phyloP scores from a whole-genome alignment of 2,113 vertebrate species.

The Orientallactaga bullata region DNA sequence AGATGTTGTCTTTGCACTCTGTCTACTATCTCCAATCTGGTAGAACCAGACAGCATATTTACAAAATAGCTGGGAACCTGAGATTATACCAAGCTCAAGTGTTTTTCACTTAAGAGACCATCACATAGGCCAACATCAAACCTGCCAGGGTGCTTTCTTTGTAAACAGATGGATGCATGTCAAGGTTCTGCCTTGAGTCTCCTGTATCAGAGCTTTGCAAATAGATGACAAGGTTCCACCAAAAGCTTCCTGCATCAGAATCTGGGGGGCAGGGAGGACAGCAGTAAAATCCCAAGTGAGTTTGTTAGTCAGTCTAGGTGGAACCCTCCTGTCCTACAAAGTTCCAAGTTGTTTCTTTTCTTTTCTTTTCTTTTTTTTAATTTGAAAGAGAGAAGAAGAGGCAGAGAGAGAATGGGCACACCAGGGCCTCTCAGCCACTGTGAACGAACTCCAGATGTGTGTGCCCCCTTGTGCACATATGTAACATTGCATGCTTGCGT shows the following conservation, averaged over 20 bases:
- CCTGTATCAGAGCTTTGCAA: neutral
- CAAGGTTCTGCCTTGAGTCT: neutral
- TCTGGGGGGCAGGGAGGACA: neutral
- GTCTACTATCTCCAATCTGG: neutral
- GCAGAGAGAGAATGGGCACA: no score
- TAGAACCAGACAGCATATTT: neutral
- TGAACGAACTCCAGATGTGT: no score
- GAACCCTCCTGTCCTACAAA: neutral
- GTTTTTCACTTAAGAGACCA: conserved; percentile 31
- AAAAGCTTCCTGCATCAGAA: neutral
- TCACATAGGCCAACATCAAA: neutral
- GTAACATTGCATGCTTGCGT: no score
- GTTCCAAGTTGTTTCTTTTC: neutral
- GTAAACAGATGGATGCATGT: neutral
- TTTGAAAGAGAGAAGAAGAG: no score
- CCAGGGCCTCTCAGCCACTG: no score
- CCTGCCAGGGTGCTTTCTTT: neutral
- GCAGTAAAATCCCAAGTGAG: neutral
- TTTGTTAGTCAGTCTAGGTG: neutral
- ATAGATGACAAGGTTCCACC: neutral
- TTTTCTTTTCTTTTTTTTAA: no score
- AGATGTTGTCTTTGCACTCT: neutral
- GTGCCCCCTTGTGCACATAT: no score
- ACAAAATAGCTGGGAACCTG: neutral
- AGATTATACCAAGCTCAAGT: neutral